Conservation (phyloP, 2,888 invertebrate species). For the Phorcus lineatus region DNA sequence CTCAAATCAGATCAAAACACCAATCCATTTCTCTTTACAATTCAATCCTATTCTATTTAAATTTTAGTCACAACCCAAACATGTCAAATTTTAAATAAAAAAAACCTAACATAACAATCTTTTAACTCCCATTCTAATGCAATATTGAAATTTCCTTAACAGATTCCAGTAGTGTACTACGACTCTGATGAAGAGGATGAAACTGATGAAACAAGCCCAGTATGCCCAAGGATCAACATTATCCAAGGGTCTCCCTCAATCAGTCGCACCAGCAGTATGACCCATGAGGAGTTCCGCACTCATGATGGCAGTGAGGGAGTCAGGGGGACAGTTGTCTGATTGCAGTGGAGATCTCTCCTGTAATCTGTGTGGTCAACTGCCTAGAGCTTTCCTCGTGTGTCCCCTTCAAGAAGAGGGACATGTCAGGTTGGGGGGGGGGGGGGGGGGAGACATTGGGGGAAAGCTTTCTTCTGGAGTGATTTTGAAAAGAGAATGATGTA, state of each 20-base stretch:
- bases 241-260: constrained; percentile 13
- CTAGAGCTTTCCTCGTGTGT: too few relatives aligned
- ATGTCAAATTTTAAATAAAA: neutral
- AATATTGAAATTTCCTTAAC: neutral
- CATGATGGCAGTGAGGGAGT: neutral
- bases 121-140: too few relatives aligned
- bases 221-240: constrained; percentile 16
- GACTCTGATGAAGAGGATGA: constrained; percentile 38
- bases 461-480: too few relatives aligned
- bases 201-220: constrained; percentile 14
- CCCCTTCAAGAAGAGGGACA: too few relatives aligned
- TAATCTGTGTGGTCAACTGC: too few relatives aligned
- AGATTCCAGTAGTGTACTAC: constrained; percentile 63
- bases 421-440: too few relatives aligned
- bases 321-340: neutral
- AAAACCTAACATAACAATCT: too few relatives aligned
- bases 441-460: too few relatives aligned
- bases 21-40: neutral
- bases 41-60: neutral
- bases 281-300: neutral
- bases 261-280: neutral
- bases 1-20: too few relatives aligned
- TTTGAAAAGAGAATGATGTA: too few relatives aligned
- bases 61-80: neutral
- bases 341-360: too few relatives aligned